Percentiles rank a stretch among this genome's conserved stretches.
Conservation (phyloP, 2,888 invertebrate genomes). For the Drosophila hawaiiensis region DNA sequence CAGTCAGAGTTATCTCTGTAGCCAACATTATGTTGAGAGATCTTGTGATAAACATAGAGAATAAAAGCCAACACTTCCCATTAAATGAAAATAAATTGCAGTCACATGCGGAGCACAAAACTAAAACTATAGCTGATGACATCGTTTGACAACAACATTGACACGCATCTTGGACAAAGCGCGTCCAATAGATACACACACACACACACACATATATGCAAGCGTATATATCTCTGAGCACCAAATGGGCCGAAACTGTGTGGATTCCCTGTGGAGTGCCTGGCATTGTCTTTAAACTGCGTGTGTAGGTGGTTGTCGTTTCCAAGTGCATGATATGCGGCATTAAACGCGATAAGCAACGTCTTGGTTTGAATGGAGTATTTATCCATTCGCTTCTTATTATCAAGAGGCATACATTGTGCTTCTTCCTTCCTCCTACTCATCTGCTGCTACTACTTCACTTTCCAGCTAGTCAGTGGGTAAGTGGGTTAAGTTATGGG, state of each 20-base stretch:
- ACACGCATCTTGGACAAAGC: slow-evolving; percentile 65
- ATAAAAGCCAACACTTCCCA: slow-evolving; percentile 59
- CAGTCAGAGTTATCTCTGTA: slow-evolving; percentile 7
- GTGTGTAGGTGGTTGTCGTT: slow-evolving; percentile 15
- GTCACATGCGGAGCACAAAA: slow-evolving; percentile 20
- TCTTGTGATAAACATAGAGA: slow-evolving; percentile 33
- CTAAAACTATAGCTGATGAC: slow-evolving; percentile 61
- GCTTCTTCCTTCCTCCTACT: slow-evolving; percentile 3
- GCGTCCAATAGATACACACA: slow-evolving; percentile 42
- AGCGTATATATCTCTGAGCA: slow-evolving; percentile 47
- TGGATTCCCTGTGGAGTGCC: slow-evolving; percentile 23
- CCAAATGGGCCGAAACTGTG: slow-evolving; percentile 67
- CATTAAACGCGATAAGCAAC: slow-evolving; percentile 70
- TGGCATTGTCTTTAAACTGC: slow-evolving; percentile 36
- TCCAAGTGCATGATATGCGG: slow-evolving; percentile 58
- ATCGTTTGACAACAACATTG: slow-evolving; percentile 80
- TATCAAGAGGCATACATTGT: slow-evolving; percentile 42
- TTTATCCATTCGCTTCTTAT: slow-evolving; percentile 15
- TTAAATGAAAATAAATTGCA: slow-evolving; percentile 72
- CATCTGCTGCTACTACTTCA: neutral
- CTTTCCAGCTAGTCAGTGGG: slow-evolving; percentile 13
- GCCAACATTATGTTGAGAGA: slow-evolving; percentile 33
- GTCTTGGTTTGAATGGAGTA: slow-evolving; percentile 48
- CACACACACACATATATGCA: neutral
- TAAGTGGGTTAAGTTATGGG: slow-evolving; percentile 50